Evolutionary conservation across 1,140 invertebrate genomes (phyloP), one percentile per base, ranked within the genome.

Genomic region (Oedothorax gibbosus): DNA sequence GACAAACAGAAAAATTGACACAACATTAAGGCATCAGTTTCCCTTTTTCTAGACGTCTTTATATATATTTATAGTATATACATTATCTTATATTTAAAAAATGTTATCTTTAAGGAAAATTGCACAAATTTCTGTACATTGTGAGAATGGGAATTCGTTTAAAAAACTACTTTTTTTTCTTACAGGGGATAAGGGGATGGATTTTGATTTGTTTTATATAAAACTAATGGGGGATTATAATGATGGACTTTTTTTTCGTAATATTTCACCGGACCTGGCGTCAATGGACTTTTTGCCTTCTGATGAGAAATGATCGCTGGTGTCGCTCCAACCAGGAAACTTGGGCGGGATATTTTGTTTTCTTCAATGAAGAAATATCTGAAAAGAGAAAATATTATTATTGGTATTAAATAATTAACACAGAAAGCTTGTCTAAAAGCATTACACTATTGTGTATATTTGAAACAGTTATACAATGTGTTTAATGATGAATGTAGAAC

Each of bases 11-110:
- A 82, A 73, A 79, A 77, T 53, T 68, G 76, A 79, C 76, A 79
- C 69, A 73, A 82, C 35, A 82, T 62, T 82, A 82, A 82, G 79
- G 79, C 79, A 82, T 82, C 79, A 82, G 79, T 82, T 82, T 81
- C 73, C 73, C 79, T 72, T 82, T 35, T 2, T 20, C 79, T 82
- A 82, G 73, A 62, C 66, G 18, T 82, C 68, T 73, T 72, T 82
- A 64, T 12, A 66, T 79, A 62, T 71, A 77, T 18, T 77, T 35
- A 35, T 35, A 35, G 21, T 77, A 82, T 82, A 20, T 82, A 82
- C 66, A 72, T 18, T 82, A 82, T 82, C 49, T 73, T 79, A 82
- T 82, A 82, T 82, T 35, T 82, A 82, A 82, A 79, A 82, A 82
- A 82, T 82, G 79, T 69, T 35, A 69, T 80, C 56, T 79, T 80